Evolutionary conservation across 2,888 invertebrate species (phyloP), one percentile per base, ranked within the genome.

Genomic region (Euclidia mi): DNA sequence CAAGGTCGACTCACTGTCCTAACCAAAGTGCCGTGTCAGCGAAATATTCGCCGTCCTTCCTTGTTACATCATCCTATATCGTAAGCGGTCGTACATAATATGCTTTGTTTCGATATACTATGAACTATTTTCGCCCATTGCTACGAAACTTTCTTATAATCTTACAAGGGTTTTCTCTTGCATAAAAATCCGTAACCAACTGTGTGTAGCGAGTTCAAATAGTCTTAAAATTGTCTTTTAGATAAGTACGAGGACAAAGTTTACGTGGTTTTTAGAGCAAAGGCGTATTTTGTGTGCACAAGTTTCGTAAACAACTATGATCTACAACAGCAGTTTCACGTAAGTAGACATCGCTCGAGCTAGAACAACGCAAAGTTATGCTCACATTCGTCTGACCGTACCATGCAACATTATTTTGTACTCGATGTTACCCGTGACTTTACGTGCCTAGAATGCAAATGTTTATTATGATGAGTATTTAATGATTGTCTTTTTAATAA

Each of bases 1-100:
- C 38, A 40, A 32, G 44, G 40, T 38, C 51, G 37, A 14, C 11
- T 51, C 43, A 50, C n/a, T 43, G 6, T 50, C 18, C 42, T 31
- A 17, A 17, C 11, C 28, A 20, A 43, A 43, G 42, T 43, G 29
- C 7, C 43, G 31, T 31, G 40, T 35, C 34, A 32, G 34, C 12
- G 11, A 20, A 51, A 40, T 45, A 32, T 44, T 14, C 10, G n/a
- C 18, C 11, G 25, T 45, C 15, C 17, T 0, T 25, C 12, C 44
- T 51, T 32, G 10, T 51, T 38, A 38, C 15, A 14, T 35, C 35
- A 42, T 28, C 7, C 11, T 34, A 20, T 29, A 34, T 20, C 35
- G 29, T 7, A 18, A 12, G n/a, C 20, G 37, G 37, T 29, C 37
- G 29, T 29, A 17, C 14, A 29, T 43, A 31, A 37, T 43, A 35